Percentiles rank a stretch among this genome's conserved stretches.
Conservation (phyloP, 1,140 invertebrate genomes). For the Marisa cornuarietis region DNA sequence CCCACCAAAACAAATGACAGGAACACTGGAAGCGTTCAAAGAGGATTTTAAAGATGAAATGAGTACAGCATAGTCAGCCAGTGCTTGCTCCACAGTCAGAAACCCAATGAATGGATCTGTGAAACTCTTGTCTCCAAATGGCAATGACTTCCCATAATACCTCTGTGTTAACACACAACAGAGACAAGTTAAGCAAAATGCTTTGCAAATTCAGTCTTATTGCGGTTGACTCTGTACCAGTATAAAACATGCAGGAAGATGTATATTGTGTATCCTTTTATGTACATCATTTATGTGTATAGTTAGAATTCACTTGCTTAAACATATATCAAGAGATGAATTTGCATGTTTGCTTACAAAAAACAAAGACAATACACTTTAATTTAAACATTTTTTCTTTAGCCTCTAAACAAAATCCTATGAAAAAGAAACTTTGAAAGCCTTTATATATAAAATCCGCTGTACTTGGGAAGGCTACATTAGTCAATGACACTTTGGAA, state of each 20-base stretch:
- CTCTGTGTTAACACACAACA: constrained; percentile 60
- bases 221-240: too few species aligned
- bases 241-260: too few species aligned
- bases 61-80: constrained; percentile 90
- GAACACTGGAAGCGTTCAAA: constrained; percentile 67
- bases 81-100: constrained; percentile 87
- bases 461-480: too few species aligned
- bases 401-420: background rate
- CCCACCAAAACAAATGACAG: constrained; percentile 91
- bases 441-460: too few species aligned
- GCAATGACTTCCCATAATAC: constrained; percentile 91
- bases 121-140: constrained; percentile 76
- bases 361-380: background rate
- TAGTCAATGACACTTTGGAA: too few species aligned
- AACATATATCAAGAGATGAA: too few species aligned
- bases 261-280: too few species aligned
- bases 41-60: constrained; percentile 73
- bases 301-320: too few species aligned
- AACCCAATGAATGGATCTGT: constrained; percentile 80
- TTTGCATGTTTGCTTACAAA: too few species aligned
- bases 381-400: background rate
- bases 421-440: background rate
- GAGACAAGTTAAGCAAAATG: too few species aligned
- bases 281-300: too few species aligned
- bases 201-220: too few species aligned